Evolutionary conservation across 2,797 vertebrate species (phyloP), one percentile per base, ranked within the genome.

Genomic region (Spatula clypeata): DNA sequence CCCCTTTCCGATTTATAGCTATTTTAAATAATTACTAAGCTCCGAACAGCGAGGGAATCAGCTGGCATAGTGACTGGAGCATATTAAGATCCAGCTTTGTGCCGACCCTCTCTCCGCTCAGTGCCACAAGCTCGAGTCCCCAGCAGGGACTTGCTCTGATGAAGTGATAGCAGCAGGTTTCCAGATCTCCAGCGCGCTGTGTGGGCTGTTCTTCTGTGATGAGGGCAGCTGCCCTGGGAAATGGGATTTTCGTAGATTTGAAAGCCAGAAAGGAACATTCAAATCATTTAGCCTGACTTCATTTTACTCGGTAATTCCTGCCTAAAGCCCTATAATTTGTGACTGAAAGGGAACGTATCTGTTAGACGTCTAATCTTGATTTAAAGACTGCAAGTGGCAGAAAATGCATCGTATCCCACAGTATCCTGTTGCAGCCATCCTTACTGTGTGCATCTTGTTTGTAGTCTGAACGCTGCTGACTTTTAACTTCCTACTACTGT

Each of bases 21-120:
- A 95, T 97, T 98, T 97, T 89, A 97, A 98, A 95, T 96, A 95
- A 98, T 97, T 97, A 94, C 91, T 94, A 92, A 84, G 65, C 88
- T 96, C 54, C 67, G 93, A 96, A 45, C 73, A 92, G 84, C 94
- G 92, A 67, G 94, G 94, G 92, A 97, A 97, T 97, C 79, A 93
- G 88, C 86, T 97, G 91, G 92, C 88, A 90, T 55, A 90, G 79
- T 53, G 57, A 67, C 84, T 94, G 76, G 72, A 92, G 86, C 64
- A 71, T 93, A 76, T 84, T 86, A 79, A 90, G 96, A 86, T 85
- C 34, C 4, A 91, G 95, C 93, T 97, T 90, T 88, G 45, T 65
- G 88, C 87, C 17, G 45, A 83, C 45, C 58, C 6, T 9, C 6
- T 6, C 85, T 67, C 70, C 47, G 94, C 74, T 80, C 75, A 1